Evolutionary conservation across 2,888 invertebrate genomes (phyloP).

Genomic region (Brachyptera risi): DNA sequence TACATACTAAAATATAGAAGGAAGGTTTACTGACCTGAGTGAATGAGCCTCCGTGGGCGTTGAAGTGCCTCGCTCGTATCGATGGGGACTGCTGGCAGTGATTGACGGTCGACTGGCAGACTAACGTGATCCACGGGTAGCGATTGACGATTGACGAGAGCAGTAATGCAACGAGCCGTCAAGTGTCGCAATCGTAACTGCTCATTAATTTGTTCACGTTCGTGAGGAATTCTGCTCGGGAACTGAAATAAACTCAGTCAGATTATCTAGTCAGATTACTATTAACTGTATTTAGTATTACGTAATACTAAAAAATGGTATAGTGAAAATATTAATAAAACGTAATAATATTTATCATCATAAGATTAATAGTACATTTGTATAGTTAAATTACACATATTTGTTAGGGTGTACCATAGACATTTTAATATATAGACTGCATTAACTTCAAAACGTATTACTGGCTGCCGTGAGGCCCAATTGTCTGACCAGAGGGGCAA

Average conservation of each 20-base stretch:
- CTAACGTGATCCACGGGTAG: neutral
- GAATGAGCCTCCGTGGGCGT: constrained; percentile 12
- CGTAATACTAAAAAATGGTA: too few species aligned
- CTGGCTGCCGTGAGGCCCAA: too few species aligned
- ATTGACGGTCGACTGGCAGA: constrained; percentile 8
- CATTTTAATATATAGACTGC: too few species aligned
- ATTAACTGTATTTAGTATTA: too few species aligned
- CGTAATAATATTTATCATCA: too few species aligned
- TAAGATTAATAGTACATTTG: too few species aligned
- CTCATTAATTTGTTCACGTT: constrained; percentile 31
- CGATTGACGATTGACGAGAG: constrained; percentile 25
- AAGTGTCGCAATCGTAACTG: constrained; percentile 32
- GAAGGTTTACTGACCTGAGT: constrained; percentile 16
- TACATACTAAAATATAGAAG: neutral
- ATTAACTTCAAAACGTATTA: too few species aligned
- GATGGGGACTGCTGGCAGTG: constrained; percentile 7
- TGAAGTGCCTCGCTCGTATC: neutral
- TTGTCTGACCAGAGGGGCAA: too few species aligned
- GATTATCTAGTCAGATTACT: too few species aligned
- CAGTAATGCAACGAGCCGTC: constrained; percentile 32
- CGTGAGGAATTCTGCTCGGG: constrained; percentile 30
- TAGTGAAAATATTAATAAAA: too few species aligned
- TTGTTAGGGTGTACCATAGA: too few species aligned
- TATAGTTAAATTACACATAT: too few species aligned
- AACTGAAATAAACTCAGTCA: constrained; percentile 32